Conservation (phyloP, 2,797 vertebrate species). For the Anas flavirostris region DNA sequence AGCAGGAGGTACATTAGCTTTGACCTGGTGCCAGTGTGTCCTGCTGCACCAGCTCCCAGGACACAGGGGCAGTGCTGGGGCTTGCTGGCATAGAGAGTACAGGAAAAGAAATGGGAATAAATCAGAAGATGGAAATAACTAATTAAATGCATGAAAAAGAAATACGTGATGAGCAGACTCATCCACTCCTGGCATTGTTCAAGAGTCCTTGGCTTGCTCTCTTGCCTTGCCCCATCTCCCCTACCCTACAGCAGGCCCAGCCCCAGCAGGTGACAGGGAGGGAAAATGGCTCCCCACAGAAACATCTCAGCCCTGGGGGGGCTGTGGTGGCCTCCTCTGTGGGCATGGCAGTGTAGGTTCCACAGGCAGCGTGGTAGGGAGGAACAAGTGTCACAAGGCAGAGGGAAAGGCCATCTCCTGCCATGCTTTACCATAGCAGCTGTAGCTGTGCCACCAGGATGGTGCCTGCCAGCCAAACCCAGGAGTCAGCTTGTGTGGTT, state of each 20-base stretch:
- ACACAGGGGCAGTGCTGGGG: fast-evolving
- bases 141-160: neutral
- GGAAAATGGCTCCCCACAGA: neutral
- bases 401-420: too few relatives aligned
- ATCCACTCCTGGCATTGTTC: too few relatives aligned
- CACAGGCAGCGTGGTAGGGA: too few relatives aligned
- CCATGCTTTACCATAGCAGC: too few relatives aligned
- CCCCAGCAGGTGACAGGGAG: too few relatives aligned
- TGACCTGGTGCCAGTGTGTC: too few relatives aligned
- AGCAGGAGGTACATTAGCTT: too few relatives aligned
- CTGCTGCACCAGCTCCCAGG: neutral
- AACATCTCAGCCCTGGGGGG: neutral
- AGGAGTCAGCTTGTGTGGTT: neutral
- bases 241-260: too few relatives aligned
- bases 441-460: neutral
- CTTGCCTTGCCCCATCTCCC: too few relatives aligned
- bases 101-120: neutral
- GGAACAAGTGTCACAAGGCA: too few relatives aligned
- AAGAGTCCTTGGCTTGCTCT: too few relatives aligned
- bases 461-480: neutral
- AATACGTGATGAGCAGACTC: neutral
- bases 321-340: neutral
- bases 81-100: neutral
- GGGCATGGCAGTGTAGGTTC: neutral
- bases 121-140: neutral